A percentile compares a stretch with the other conserved stretches of the same genome.
Conservation (phyloP, 2,113 vertebrate genomes). For the Elanoides forficatus region DNA sequence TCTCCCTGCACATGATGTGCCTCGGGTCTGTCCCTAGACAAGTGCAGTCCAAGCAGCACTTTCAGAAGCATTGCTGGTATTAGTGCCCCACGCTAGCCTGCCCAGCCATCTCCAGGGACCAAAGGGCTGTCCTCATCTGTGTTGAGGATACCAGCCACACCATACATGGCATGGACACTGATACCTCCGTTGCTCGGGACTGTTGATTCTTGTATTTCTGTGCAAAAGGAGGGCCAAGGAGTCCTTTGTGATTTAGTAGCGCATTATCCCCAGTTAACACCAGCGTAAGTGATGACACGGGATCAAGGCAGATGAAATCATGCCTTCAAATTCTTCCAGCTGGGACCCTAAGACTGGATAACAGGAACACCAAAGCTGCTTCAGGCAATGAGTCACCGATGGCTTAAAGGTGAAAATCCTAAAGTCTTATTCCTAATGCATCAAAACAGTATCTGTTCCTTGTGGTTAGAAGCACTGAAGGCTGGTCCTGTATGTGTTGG, state of each 20-base stretch:
- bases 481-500: rapidly evolving
- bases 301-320: not conserved
- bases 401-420: not conserved
- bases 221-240: not conserved
- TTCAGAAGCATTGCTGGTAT: not conserved
- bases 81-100: not conserved
- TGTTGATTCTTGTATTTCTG: not conserved
- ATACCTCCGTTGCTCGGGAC: rapidly evolving
- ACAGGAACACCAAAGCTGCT: not conserved
- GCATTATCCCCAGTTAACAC: not conserved
- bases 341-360: not conserved
- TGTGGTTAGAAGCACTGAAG: not conserved
- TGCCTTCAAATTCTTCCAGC: not conserved
- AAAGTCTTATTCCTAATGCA: not conserved
- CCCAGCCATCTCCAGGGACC: not conserved
- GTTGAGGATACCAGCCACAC: not conserved
- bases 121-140: rapidly evolving
- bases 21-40: not conserved
- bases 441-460: not conserved
- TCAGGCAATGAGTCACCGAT: not conserved
- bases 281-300: not conserved
- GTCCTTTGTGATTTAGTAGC: not conserved
- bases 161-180: rapidly evolving
- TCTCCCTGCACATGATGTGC: not conserved
- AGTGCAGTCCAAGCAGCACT: not conserved